These are phyloP conservation scores for Dasysyrphus albostriatus DNA, from an alignment of 2,888 invertebrate genomes.

Conservation along the genomic window DNA sequence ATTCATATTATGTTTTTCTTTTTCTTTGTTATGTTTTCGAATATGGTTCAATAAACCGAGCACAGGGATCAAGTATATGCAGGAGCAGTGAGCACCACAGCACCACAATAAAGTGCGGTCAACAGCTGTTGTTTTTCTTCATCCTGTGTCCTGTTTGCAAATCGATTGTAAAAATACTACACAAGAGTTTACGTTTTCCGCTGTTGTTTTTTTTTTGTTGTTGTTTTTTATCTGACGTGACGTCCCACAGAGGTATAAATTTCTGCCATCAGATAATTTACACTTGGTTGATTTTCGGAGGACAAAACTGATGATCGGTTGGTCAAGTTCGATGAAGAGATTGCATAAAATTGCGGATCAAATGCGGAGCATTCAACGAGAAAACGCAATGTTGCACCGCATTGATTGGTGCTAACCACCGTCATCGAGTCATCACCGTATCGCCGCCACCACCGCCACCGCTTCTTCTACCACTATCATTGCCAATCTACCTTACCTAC, in stretches of 20 bases:
- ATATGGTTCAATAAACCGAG: constrained; percentile 57
- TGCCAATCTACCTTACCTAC: constrained; percentile 27
- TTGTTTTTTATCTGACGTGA: neutral
- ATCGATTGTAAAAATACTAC: constrained; percentile 57
- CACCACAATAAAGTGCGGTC: constrained; percentile 50
- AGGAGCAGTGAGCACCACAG: neutral
- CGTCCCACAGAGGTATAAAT: constrained; percentile 57
- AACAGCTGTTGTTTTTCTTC: constrained; percentile 70
- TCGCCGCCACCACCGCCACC: neutral
- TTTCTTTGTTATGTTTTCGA: constrained; percentile 25
- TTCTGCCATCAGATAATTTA: constrained; percentile 61
- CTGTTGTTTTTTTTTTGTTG: neutral
- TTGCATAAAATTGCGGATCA: constrained; percentile 23
- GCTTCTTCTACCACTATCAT: neutral
- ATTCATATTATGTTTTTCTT: neutral
- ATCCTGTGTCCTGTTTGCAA: constrained; percentile 58
- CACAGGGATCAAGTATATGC: constrained; percentile 11
- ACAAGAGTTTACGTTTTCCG: constrained; percentile 4
- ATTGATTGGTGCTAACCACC: constrained; percentile 25
- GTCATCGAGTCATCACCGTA: constrained; percentile 7
- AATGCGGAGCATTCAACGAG: constrained; percentile 4
- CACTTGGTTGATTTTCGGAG: constrained; percentile 60
- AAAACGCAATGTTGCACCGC: constrained; percentile 27
- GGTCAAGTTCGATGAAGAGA: constrained; percentile 5
- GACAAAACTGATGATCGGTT: constrained; percentile 62